These are phyloP conservation scores for Ennomos erosarius DNA, from an alignment of 2,888 invertebrate species.

Conservation along the genomic window DNA sequence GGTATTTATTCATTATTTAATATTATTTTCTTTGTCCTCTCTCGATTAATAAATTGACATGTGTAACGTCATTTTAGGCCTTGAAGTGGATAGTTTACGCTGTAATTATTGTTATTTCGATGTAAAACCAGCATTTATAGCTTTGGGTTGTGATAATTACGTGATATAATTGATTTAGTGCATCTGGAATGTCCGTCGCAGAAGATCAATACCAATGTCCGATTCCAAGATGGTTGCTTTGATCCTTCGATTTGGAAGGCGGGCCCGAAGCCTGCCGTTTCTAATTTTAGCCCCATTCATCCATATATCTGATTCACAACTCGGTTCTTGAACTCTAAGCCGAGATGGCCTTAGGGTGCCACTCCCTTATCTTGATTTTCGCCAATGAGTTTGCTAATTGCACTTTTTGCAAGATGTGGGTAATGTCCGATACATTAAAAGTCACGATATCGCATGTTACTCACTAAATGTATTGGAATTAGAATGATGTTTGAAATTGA, in stretches of 20 bases:
- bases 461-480: neutral
- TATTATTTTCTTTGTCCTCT: constrained; percentile 73
- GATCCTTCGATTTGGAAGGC: constrained; percentile 42
- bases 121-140: constrained; percentile 23
- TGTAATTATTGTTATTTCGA: constrained; percentile 42
- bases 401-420: constrained; percentile 10
- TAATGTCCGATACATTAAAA: constrained; percentile 1
- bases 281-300: constrained; percentile 56
- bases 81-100: constrained; percentile 49
- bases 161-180: constrained; percentile 20
- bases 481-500: neutral
- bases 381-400: constrained; percentile 11
- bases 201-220: constrained; percentile 60
- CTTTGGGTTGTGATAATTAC: neutral
- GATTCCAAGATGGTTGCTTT: constrained; percentile 76
- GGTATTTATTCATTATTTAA: constrained; percentile 76
- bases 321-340: constrained; percentile 15
- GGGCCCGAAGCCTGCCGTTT: constrained; percentile 45
- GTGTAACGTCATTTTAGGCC: constrained; percentile 74
- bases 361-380: neutral
- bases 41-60: constrained; percentile 68
- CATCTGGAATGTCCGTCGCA: constrained; percentile 17
- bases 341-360: constrained; percentile 3
- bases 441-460: neutral
- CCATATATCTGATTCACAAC: constrained; percentile 33